Percentiles rank a stretch among this genome's conserved stretches.
phyloP scores from a whole-genome alignment of 2,888 invertebrate species.

The Romanomermis culicivorax region DNA sequence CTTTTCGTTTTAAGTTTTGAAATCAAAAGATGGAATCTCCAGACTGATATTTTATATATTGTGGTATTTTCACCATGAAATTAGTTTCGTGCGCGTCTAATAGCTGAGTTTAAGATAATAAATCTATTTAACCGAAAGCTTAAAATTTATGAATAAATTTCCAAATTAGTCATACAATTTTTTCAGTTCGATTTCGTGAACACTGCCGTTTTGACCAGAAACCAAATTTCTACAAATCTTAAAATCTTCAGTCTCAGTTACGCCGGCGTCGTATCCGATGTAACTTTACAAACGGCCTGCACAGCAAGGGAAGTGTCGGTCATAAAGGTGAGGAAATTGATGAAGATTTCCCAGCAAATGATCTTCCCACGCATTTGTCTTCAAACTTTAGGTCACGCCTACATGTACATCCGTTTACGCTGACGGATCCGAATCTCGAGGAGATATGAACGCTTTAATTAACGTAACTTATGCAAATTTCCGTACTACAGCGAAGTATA shows the following conservation, averaged over 20 bases:
- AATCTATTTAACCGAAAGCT: too few species aligned
- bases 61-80: too few species aligned
- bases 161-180: too few species aligned
- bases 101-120: too few species aligned
- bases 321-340: constrained; percentile 61
- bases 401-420: constrained; percentile 89
- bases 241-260: constrained; percentile 83
- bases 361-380: too few species aligned
- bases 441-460: constrained; percentile 78
- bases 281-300: constrained; percentile 77
- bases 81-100: too few species aligned
- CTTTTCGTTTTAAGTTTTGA: too few species aligned
- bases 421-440: constrained; percentile 79
- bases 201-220: constrained; percentile 76
- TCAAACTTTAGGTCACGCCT: constrained; percentile 52
- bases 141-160: too few species aligned
- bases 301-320: constrained; percentile 85
- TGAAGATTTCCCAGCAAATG: too few species aligned
- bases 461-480: constrained; percentile 58
- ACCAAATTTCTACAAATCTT: constrained; percentile 79
- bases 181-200: constrained; percentile 88
- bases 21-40: too few species aligned
- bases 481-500: constrained; percentile 63
- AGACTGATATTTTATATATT: too few species aligned
- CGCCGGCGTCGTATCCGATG: constrained; percentile 77